Conservation (phyloP, 2,113 vertebrate species). For the Mormoops blainvillei region DNA sequence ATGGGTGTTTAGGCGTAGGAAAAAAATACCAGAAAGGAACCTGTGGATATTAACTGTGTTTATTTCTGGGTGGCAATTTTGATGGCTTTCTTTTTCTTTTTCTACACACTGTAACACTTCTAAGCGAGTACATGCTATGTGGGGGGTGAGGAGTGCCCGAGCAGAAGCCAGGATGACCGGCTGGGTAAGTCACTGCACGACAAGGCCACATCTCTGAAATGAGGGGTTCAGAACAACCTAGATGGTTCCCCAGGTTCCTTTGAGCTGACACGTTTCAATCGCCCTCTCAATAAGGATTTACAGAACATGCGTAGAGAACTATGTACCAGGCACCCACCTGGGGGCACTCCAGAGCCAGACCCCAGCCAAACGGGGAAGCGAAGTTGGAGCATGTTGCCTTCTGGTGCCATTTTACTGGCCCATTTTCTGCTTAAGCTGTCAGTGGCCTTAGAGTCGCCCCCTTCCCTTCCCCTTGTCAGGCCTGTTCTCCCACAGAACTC, state of each 20-base stretch:
- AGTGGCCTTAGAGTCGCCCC: neutral
- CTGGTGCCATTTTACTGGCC: neutral
- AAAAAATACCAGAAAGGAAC: neutral
- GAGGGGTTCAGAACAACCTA: neutral
- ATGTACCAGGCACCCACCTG: rapidly evolving
- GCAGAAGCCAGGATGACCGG: neutral
- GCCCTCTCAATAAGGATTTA: neutral
- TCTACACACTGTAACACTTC: neutral
- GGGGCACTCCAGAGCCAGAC: neutral
- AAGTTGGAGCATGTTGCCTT: neutral
- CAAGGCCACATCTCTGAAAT: neutral
- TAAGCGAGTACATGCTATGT: neutral
- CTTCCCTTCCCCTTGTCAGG: neutral
- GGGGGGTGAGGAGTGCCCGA: neutral
- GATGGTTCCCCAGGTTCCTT: neutral
- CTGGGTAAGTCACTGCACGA: neutral
- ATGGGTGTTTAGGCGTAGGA: neutral
- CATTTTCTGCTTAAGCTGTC: neutral
- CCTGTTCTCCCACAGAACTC: neutral
- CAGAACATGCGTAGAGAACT: neutral
- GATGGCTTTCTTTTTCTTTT: neutral
- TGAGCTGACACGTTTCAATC: neutral
- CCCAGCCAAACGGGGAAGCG: neutral
- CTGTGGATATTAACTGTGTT: neutral
- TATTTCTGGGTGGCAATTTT: neutral